phyloP scores from a whole-genome alignment of 2,797 vertebrate genomes.

The Fratercula arctica region DNA sequence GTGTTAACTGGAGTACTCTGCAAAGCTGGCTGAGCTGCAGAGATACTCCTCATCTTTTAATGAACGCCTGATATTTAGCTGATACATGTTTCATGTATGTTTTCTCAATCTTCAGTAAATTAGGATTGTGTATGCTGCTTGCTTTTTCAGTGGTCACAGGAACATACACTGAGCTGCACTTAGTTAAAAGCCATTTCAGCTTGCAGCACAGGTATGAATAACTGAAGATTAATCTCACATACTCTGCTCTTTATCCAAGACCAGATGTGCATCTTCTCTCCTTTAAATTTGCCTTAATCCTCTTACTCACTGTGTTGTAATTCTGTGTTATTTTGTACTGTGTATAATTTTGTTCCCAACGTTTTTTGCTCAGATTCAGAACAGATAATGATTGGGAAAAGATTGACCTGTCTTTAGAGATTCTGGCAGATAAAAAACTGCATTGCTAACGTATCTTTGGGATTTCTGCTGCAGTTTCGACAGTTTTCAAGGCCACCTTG shows the following conservation, averaged over 20 bases:
- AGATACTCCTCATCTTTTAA: neutral
- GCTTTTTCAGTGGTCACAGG: neutral
- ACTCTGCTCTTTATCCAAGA: neutral
- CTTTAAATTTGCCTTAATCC: neutral
- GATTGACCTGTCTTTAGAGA: neutral
- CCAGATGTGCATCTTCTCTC: neutral
- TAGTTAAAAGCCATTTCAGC: neutral
- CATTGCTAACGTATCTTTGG: neutral
- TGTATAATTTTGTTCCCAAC: neutral
- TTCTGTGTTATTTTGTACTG: neutral
- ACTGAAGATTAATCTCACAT: neutral
- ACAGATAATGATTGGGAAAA: neutral
- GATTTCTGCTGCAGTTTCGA: neutral
- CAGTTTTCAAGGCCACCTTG: neutral
- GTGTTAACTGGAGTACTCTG: neutral
- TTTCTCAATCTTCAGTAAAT: neutral
- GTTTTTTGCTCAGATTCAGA: conserved; percentile 24
- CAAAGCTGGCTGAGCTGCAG: neutral
- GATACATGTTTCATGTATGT: neutral
- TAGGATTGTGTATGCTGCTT: neutral
- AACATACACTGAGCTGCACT: neutral
- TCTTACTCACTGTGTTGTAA: neutral
- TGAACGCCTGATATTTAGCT: neutral
- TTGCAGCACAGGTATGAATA: neutral
- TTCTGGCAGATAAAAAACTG: neutral